A percentile compares a stretch with the other conserved stretches of the same genome.
Conservation (phyloP, 2,797 vertebrate genomes). For the Holocentrus rufus region DNA sequence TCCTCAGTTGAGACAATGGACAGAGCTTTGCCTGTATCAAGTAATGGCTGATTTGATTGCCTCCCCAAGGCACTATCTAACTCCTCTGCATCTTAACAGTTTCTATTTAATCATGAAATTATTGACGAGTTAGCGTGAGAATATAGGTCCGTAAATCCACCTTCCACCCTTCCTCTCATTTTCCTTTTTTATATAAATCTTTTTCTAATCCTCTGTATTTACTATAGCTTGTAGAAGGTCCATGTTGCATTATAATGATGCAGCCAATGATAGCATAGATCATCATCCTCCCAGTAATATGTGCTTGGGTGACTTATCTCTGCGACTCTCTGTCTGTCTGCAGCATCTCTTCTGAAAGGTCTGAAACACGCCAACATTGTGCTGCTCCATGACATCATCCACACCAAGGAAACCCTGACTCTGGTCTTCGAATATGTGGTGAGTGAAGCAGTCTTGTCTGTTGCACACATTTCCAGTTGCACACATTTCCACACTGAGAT, state of each 20-base stretch:
- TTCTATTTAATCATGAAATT: slow-evolving; percentile 46
- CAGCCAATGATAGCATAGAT: slow-evolving; percentile 52
- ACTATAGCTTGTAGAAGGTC: slow-evolving; percentile 1
- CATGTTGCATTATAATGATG: slow-evolving; percentile 36
- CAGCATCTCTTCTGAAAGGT: slow-evolving; percentile 96
- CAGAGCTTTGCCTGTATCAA: slow-evolving; percentile 29
- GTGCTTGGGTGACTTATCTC: neutral
- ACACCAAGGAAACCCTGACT: slow-evolving; percentile 91
- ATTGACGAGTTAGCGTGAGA: slow-evolving; percentile 65
- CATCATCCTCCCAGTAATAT: neutral
- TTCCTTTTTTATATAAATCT: slow-evolving; percentile 47
- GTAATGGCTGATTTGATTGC: slow-evolving; percentile 22
- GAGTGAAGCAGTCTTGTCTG: slow-evolving; percentile 67
- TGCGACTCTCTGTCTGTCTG: slow-evolving; percentile 48
- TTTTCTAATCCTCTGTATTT: slow-evolving; percentile 41
- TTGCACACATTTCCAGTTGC: too few species aligned
- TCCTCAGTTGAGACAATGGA: slow-evolving; percentile 11
- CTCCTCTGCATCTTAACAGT: slow-evolving; percentile 14
- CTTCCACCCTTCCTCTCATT: slow-evolving; percentile 11
- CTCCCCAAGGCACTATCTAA: slow-evolving; percentile 9
- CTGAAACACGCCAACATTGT: slow-evolving; percentile 93
- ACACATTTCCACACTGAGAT: slow-evolving; percentile 5
- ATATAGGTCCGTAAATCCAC: slow-evolving; percentile 55
- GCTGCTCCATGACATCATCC: slow-evolving; percentile 93
- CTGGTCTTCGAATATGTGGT: slow-evolving; percentile 96